These are phyloP conservation scores for Mesorhabditis sp. DNA, from an alignment of 2,888 invertebrate genomes.

Conservation along the genomic window DNA sequence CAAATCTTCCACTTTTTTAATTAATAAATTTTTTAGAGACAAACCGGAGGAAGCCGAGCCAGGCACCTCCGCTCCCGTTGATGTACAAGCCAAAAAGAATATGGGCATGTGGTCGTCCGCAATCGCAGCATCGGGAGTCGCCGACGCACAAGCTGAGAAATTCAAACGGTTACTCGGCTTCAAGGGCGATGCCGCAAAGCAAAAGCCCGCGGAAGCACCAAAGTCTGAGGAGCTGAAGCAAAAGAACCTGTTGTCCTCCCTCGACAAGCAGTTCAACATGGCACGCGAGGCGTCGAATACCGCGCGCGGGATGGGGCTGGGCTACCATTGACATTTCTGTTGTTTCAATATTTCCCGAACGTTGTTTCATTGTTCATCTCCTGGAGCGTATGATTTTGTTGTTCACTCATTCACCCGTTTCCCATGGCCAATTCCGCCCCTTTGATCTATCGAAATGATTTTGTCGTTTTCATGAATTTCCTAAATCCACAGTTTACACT, in stretches of 20 bases:
- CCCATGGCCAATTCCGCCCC: too few species aligned
- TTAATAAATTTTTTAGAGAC: neutral
- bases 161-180: conserved; percentile 25
- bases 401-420: too few species aligned
- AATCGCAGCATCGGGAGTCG: conserved; percentile 36
- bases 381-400: too few species aligned
- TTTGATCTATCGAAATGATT: too few species aligned
- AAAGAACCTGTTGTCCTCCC: conserved; percentile 27
- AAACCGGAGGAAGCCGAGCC: conserved; percentile 10
- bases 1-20: neutral
- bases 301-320: conserved; percentile 35
- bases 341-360: neutral
- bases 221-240: conserved; percentile 25
- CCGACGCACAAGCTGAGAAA: conserved; percentile 28
- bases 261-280: conserved; percentile 33
- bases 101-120: conserved; percentile 31
- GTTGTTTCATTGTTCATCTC: too few species aligned
- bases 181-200: conserved; percentile 8
- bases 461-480: too few species aligned
- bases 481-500: too few species aligned
- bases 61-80: neutral
- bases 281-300: conserved; percentile 34
- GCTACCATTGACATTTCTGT: conserved; percentile 23
- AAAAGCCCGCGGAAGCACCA: conserved; percentile 12
- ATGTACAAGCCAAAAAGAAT: neutral